Evolutionary conservation across 2,888 invertebrate genomes (phyloP).

Genomic region (Dynastes tityus): DNA sequence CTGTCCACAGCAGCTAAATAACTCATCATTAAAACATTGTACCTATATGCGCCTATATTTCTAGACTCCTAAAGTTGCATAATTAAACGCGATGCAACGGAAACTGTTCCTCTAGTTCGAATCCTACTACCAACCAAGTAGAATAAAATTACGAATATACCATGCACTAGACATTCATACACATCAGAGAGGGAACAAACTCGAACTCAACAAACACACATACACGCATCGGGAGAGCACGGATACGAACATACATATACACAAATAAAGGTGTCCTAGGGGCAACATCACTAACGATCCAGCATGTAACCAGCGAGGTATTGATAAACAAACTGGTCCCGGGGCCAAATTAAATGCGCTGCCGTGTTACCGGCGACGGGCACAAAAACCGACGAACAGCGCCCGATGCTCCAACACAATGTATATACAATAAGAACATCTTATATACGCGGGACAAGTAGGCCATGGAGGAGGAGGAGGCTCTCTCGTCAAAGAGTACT

Average conservation of each 20-base stretch:
- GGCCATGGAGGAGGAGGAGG: slow-evolving; percentile 55
- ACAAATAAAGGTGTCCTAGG: slow-evolving; percentile 59
- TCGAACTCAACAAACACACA: background rate
- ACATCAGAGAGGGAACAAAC: slow-evolving; percentile 2
- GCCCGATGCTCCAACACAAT: slow-evolving; percentile 65
- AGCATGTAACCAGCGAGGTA: slow-evolving; percentile 62
- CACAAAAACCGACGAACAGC: slow-evolving; percentile 64
- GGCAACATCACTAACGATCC: slow-evolving; percentile 64
- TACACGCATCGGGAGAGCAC: background rate
- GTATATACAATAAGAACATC: slow-evolving; percentile 68
- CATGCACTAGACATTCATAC: background rate
- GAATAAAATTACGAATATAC: slow-evolving; percentile 11
- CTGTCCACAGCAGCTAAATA: no score
- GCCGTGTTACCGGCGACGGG: slow-evolving; percentile 61
- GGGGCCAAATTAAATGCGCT: slow-evolving; percentile 66
- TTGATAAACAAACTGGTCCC: slow-evolving; percentile 66
- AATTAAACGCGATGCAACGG: slow-evolving; percentile 7
- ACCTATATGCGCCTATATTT: no score
- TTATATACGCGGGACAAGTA: slow-evolving; percentile 62
- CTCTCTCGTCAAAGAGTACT: slow-evolving; percentile 62
- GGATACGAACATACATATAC: slow-evolving; percentile 20
- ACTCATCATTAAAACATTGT: no score
- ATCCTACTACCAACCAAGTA: background rate
- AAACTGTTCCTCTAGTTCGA: slow-evolving; percentile 5
- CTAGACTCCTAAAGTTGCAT: background rate